Base-by-base conservation (phyloP, 2,113 vertebrate species). In the Hystrix brachyura region DNA sequence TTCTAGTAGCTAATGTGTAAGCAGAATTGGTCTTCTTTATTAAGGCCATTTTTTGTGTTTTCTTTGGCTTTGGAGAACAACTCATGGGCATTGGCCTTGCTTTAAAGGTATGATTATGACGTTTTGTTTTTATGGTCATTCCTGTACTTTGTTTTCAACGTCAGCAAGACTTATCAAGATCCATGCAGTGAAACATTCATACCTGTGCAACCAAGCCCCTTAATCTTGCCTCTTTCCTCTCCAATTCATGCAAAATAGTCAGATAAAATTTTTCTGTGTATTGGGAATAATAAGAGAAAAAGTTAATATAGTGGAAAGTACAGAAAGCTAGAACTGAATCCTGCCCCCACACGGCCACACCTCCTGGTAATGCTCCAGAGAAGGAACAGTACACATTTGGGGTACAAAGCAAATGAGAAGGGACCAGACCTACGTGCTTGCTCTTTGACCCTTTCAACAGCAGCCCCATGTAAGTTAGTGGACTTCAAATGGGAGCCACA, bases 41-140 rank as follows among this genome's bases (percentile, higher is more conserved):
- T 74, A 46, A 92, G 38, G 57, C 74, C 34, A 90, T 94, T 91
- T 67, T 92, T 87, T 71, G 46, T 13, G 11, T 69, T 76, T 90
- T 57, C 46, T 59, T 80, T 55, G 55, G 74, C 0, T 18, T 38
- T 72, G 25, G 43, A 84, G 17, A 87, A 23, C 53, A 87, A 62
- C 21, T 64, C 18, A 11, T 25, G 15, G 53, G 32, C 17, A 57
- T 4, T 89, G 48, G 19, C 38, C 19, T 86, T 67, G 48, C 38
- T 51, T 43, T 53, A 48, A 3, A 5, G 15, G 25, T 3, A 0
- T 1, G 13, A 60, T 14, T 62, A 51, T 55, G 46, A 38, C 34
- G 7, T 13, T 21, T 74, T 86, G 65, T 62, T 21, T 5, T 5
- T 17, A 23, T 13, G 4, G 43, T 29, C 7, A 0, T 43, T 72